A percentile compares a stretch with the other conserved stretches of the same genome.
These are phyloP conservation scores for Thalpophila matura DNA, from an alignment of 2,888 invertebrate species.

Conservation along the genomic window DNA sequence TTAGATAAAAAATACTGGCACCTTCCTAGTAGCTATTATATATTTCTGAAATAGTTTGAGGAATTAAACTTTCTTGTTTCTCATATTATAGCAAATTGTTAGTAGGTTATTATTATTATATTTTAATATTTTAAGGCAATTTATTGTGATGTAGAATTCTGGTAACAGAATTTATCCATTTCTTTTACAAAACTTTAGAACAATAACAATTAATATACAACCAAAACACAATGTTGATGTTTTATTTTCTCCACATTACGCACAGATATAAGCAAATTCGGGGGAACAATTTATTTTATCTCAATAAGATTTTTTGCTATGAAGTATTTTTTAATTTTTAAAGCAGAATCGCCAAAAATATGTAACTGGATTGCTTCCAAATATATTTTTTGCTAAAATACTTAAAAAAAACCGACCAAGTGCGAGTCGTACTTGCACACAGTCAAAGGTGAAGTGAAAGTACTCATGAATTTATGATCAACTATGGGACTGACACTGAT, in stretches of 20 bases:
- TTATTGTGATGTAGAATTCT: constrained; percentile 74
- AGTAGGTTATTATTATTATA: constrained; percentile 67
- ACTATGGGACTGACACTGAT: too few species aligned
- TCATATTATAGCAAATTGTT: constrained; percentile 69
- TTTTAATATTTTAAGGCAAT: constrained; percentile 65
- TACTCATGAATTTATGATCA: too few species aligned
- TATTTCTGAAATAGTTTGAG: constrained; percentile 65
- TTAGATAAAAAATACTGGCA: constrained; percentile 66
- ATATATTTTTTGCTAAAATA: too few species aligned
- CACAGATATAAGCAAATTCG: not conserved
- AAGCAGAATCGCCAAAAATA: too few species aligned
- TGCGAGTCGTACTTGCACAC: too few species aligned
- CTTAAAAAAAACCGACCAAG: too few species aligned
- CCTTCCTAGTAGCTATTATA: constrained; percentile 78
- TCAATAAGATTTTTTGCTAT: too few species aligned
- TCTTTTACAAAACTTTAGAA: constrained; percentile 77
- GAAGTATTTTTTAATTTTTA: too few species aligned
- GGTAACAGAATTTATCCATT: constrained; percentile 68
- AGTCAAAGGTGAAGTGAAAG: too few species aligned
- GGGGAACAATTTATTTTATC: not conserved
- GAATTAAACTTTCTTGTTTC: constrained; percentile 59
- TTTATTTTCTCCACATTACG: constrained; percentile 36
- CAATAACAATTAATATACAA: constrained; percentile 71
- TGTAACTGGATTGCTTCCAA: too few species aligned
- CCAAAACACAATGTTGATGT: constrained; percentile 60